Evolutionary conservation across 1,140 invertebrate genomes (phyloP).

Genomic region (Hycleus cichorii): DNA sequence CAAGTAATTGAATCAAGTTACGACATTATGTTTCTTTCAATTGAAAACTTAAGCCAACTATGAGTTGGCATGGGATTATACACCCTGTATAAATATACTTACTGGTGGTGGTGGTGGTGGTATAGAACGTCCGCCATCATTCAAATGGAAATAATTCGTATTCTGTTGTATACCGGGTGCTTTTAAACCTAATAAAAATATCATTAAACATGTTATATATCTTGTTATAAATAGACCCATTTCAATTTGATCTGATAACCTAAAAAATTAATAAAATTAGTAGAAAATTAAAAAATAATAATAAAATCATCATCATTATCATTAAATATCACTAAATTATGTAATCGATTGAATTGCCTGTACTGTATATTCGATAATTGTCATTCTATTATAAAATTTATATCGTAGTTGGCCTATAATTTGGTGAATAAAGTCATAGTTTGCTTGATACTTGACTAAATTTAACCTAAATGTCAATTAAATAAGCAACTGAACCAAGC

Average conservation of each 20-base stretch:
- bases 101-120: constrained; percentile 35
- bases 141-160: constrained; percentile 52
- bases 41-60: too few species aligned
- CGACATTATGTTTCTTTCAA: too few species aligned
- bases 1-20: too few species aligned
- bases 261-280: constrained; percentile 43
- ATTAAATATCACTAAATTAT: too few species aligned
- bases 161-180: constrained; percentile 75
- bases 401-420: too few species aligned
- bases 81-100: constrained; percentile 24
- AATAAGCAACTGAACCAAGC: too few species aligned
- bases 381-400: too few species aligned
- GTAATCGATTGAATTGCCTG: too few species aligned
- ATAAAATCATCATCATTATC: too few species aligned
- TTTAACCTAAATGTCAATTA: not conserved
- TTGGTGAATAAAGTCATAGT: too few species aligned
- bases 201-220: constrained; percentile 65
- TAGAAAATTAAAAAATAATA: not conserved
- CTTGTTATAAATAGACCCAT: constrained; percentile 80
- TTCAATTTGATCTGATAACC: constrained; percentile 72
- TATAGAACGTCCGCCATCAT: constrained; percentile 42
- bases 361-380: too few species aligned
- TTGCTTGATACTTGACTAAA: not conserved
- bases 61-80: not conserved
- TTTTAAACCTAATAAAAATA: constrained; percentile 80